Conservation (phyloP, 2,888 invertebrate species). For the Bellardia pandia region DNA sequence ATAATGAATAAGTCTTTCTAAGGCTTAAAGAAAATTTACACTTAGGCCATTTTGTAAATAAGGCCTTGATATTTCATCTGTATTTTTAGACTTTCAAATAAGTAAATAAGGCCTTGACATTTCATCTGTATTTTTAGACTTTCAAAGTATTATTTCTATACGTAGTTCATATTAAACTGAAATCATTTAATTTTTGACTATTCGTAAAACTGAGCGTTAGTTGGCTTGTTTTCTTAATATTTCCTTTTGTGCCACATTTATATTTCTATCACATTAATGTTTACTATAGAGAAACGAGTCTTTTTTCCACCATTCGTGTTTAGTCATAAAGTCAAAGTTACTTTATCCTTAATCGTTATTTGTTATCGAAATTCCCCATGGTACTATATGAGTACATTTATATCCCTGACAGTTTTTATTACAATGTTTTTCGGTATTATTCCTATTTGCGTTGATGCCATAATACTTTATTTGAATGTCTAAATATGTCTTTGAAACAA, state of each 20-base stretch:
- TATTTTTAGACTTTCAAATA: no score
- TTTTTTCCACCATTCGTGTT: neutral
- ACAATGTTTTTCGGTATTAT: neutral
- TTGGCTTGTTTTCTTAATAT: neutral
- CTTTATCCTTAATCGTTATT: neutral
- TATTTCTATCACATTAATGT: neutral
- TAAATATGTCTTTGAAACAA: slow-evolving; percentile 26
- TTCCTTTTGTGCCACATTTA: neutral
- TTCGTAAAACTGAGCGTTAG: no score
- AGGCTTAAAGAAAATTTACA: no score
- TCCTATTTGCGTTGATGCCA: slow-evolving; percentile 1
- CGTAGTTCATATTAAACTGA: no score
- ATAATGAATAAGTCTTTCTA: no score
- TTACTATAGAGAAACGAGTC: neutral
- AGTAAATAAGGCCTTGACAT: no score
- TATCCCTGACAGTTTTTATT: neutral
- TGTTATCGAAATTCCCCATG: neutral
- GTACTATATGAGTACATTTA: neutral
- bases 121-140: no score
- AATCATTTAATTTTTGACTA: no score
- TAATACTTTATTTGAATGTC: slow-evolving; percentile 26
- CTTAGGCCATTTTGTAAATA: no score
- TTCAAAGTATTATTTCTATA: no score
- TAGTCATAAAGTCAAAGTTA: neutral
- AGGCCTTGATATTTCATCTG: no score